Conservation (phyloP, 2,113 vertebrate genomes). For the Nibea albiflora region DNA sequence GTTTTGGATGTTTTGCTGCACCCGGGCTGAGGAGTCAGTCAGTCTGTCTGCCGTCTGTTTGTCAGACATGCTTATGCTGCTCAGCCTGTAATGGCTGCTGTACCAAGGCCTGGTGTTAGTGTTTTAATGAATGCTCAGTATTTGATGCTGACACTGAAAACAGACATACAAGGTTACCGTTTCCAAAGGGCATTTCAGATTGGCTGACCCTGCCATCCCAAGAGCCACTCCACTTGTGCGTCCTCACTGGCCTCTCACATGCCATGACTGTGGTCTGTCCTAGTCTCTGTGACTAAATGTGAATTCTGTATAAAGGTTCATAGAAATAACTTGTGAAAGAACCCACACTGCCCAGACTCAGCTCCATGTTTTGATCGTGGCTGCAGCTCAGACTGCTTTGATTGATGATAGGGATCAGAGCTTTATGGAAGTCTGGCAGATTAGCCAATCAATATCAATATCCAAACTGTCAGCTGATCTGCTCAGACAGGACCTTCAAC, state of each 20-base stretch:
- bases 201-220: neutral
- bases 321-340: neutral
- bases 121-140: neutral
- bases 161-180: neutral
- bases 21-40: neutral
- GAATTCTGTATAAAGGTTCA: too few species aligned
- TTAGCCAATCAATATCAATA: constrained; percentile 8
- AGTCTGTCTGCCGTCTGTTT: neutral
- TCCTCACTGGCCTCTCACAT: neutral
- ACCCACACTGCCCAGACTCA: neutral
- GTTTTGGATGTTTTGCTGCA: neutral
- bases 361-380: neutral
- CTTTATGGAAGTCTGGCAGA: constrained; percentile 13
- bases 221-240: neutral
- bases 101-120: neutral
- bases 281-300: neutral
- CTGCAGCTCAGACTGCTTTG: neutral
- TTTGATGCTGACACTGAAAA: neutral
- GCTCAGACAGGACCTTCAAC: neutral
- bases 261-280: neutral
- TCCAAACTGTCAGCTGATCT: constrained; percentile 1
- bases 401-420: constrained; percentile 12
- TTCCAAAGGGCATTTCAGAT: neutral
- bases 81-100: neutral
- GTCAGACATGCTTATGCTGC: neutral